phyloP scores from a whole-genome alignment of 2,797 vertebrate genomes.

The Perodicticus potto region DNA sequence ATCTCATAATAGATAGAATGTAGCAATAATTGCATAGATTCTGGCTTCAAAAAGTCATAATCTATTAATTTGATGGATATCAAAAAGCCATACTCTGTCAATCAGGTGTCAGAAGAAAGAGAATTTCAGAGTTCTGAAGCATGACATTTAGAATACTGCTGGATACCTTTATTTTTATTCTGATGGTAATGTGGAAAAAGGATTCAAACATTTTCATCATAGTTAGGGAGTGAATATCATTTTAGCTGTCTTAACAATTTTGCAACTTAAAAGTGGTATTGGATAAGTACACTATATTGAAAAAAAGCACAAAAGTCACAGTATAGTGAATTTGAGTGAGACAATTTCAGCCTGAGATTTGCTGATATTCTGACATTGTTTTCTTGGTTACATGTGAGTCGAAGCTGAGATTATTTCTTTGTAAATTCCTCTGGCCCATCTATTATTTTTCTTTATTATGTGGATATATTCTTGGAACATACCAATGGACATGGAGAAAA shows the following conservation, averaged over 20 bases:
- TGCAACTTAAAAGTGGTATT: slow-evolving; percentile 67
- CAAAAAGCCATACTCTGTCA: slow-evolving; percentile 80
- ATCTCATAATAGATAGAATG: slow-evolving; percentile 74
- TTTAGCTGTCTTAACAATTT: slow-evolving; percentile 75
- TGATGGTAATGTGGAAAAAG: slow-evolving; percentile 49
- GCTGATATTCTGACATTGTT: slow-evolving; percentile 47
- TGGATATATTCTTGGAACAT: slow-evolving; percentile 63
- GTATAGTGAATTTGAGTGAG: slow-evolving; percentile 64
- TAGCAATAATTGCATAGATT: slow-evolving; percentile 78
- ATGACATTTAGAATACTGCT: slow-evolving; percentile 67
- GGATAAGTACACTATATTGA: slow-evolving; percentile 39
- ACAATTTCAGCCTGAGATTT: slow-evolving; percentile 65
- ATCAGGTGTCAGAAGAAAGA: slow-evolving; percentile 81
- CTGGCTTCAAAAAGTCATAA: slow-evolving; percentile 81
- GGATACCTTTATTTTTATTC: slow-evolving; percentile 78
- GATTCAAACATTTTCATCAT: slow-evolving; percentile 45
- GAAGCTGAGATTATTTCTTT: slow-evolving; percentile 68
- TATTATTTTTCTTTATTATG: slow-evolving; percentile 45
- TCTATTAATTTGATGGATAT: slow-evolving; percentile 83
- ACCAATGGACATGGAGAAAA: not conserved
- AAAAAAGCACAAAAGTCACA: slow-evolving; percentile 54
- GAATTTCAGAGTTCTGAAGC: slow-evolving; percentile 70
- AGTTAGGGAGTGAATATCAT: slow-evolving; percentile 58
- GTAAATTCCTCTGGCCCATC: slow-evolving; percentile 51
- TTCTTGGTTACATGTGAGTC: slow-evolving; percentile 58